Evolutionary conservation across 2,113 vertebrate genomes (phyloP).

Genomic region (Heloderma charlesbogerti): DNA sequence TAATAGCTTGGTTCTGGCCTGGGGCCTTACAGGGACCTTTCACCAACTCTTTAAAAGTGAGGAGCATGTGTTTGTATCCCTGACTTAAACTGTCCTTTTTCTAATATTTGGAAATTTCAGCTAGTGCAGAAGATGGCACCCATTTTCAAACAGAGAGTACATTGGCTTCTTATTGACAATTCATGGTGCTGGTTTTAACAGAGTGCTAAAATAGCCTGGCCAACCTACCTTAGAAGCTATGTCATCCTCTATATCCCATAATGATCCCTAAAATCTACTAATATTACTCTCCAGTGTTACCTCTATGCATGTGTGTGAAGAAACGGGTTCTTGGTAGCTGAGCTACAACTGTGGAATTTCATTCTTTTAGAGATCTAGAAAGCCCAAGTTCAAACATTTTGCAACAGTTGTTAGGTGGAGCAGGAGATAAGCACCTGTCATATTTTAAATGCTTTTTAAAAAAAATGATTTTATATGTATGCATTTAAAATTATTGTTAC

Average conservation of each 20-base stretch:
- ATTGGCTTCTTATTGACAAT: not conserved
- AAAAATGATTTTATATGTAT: not conserved
- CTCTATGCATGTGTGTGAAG: not conserved
- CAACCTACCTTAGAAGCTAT: not conserved
- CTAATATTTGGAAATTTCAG: not conserved
- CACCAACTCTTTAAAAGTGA: not conserved
- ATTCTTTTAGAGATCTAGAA: not conserved
- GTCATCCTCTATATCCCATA: not conserved
- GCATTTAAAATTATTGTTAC: not conserved
- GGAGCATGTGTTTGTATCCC: not conserved
- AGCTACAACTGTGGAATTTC: not conserved
- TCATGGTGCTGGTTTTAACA: not conserved
- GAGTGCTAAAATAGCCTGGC: not conserved
- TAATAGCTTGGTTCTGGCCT: no score
- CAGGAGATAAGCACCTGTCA: no score
- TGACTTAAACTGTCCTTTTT: not conserved
- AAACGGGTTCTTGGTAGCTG: not conserved
- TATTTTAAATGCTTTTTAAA: not conserved
- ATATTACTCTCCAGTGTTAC: not conserved
- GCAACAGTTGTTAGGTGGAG: no score
- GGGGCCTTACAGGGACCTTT: no score
- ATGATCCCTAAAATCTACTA: not conserved
- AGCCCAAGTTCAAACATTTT: no score
- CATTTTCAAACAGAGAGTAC: not conserved
- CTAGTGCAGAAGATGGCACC: not conserved